Evolutionary conservation across 2,797 vertebrate species (phyloP).

Genomic region (Coreius guichenoti): DNA sequence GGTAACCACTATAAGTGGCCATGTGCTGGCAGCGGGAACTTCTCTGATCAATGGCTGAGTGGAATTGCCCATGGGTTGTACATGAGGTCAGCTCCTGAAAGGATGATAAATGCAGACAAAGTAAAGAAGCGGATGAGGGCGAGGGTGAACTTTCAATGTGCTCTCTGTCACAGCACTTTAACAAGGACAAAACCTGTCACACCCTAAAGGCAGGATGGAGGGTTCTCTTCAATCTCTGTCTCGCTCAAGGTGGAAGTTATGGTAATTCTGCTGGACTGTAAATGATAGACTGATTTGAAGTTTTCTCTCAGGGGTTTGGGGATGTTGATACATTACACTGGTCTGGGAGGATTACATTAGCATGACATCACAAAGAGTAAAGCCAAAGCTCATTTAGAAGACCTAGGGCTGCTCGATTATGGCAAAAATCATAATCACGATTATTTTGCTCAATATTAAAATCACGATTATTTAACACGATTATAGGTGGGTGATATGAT

Average conservation of each 20-base stretch:
- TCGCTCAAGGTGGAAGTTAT: slow-evolving; percentile 28
- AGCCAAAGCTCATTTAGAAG: neutral
- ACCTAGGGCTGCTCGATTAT: too few species aligned
- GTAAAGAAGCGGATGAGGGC: slow-evolving; percentile 32
- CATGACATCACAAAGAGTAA: neutral
- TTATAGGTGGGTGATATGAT: too few species aligned
- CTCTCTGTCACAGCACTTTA: slow-evolving; percentile 32
- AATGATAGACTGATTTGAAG: neutral
- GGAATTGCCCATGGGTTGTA: slow-evolving; percentile 21
- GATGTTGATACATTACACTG: neutral
- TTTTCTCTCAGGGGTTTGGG: slow-evolving; percentile 2
- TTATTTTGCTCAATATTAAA: too few species aligned
- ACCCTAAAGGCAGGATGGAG: neutral
- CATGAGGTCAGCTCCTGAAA: slow-evolving; percentile 38
- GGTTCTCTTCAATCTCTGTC: slow-evolving; percentile 30
- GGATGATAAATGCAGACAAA: slow-evolving; percentile 45
- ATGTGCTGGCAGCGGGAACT: neutral
- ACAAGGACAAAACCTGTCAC: slow-evolving; percentile 38
- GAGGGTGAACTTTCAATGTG: slow-evolving; percentile 5
- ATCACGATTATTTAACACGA: too few species aligned
- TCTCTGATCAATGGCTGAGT: slow-evolving; percentile 18
- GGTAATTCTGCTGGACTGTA: slow-evolving; percentile 15
- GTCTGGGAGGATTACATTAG: neutral
- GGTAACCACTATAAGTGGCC: neutral
- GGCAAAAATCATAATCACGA: too few species aligned